Base-by-base conservation (phyloP, 2,113 vertebrate genomes). In the Ranitomeya variabilis region DNA sequence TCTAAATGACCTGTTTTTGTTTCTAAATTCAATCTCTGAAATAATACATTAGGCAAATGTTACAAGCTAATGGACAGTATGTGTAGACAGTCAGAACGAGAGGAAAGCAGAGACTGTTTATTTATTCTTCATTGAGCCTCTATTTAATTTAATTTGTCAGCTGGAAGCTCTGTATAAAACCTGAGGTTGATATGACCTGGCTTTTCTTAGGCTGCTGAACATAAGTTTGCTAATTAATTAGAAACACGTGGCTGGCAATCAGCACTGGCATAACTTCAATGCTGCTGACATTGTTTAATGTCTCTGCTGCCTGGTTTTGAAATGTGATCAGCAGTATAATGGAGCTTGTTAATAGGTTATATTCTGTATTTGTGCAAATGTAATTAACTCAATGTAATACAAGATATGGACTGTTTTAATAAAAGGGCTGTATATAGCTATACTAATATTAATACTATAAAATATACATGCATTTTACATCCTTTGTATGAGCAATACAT, bases 241-340 rank as follows among this genome's bases (percentile, higher is more conserved):
- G 51, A 73, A 69, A 26, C 66, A 85, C n/a, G 83, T 73, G 83
- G 2, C 66, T 73, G 21, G 45, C 51, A 73, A 73, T 73, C 67
- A 45, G 83, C 19, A 14, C 21, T 74, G 52, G 67, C 4, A 74
- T 26, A 57, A 19, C 31, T 31, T 73, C 16, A 71, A 19, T 85
- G 60, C 37, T 83, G 67, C 69, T 73, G 67, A 31, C 23, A 85
- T 64, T 82, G 80, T 83, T 31, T 62, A 83, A 83, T 74, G 83
- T 85, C 74, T 51, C 80, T 64, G 15, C 83, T 59, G 52, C 37
- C 52, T 57, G 45, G 31, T 74, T 85, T 19, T 37, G 55, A 59
- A 85, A 85, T 37, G 67, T 74, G 51, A 74, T 85, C 67, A 73
- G 51, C 66, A 26, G 55, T 71, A 13, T 84, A 84, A 69, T 57